Evolutionary conservation across 2,797 vertebrate genomes (phyloP).

Genomic region (Argentina silus): DNA sequence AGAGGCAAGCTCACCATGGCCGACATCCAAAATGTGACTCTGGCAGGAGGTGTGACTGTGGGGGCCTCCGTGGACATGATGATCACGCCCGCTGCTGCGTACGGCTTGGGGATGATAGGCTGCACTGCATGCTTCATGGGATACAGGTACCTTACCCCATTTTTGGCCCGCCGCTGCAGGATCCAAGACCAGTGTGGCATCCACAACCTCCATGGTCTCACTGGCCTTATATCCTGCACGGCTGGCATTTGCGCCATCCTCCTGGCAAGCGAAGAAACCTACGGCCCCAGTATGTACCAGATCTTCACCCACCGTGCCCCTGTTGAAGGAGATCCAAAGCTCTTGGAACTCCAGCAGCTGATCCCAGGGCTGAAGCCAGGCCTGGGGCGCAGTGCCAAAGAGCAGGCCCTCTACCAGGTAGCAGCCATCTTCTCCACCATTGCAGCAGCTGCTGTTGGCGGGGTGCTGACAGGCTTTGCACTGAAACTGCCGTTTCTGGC

Average conservation of each 20-base stretch:
- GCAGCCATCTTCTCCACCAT: slow-evolving; percentile 69
- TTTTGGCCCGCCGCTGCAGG: slow-evolving; percentile 61
- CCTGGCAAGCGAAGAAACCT: slow-evolving; percentile 56
- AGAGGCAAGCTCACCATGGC: slow-evolving; percentile 76
- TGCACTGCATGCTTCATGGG: slow-evolving; percentile 74
- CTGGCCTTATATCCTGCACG: slow-evolving; percentile 73
- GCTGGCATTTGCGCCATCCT: slow-evolving; percentile 74
- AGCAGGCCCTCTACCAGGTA: slow-evolving; percentile 74
- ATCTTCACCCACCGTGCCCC: slow-evolving; percentile 60
- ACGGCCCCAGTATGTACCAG: slow-evolving; percentile 60
- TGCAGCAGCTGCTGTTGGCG: slow-evolving; percentile 53
- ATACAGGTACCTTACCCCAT: slow-evolving; percentile 77
- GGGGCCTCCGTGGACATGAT: slow-evolving; percentile 80
- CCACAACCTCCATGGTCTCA: slow-evolving; percentile 83
- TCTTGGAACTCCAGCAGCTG: slow-evolving; percentile 54
- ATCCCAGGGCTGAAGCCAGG: slow-evolving; percentile 30
- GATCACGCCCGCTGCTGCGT: slow-evolving; percentile 71
- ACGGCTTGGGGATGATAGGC: slow-evolving; percentile 75
- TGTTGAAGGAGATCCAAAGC: slow-evolving; percentile 58
- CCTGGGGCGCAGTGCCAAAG: slow-evolving; percentile 26
- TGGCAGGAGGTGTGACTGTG: slow-evolving; percentile 81
- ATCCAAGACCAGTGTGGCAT: slow-evolving; percentile 83
- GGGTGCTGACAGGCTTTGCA: slow-evolving; percentile 66
- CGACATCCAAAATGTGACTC: slow-evolving; percentile 84
- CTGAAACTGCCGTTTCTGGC: slow-evolving; percentile 74